Evolutionary conservation across 2,113 vertebrate genomes (phyloP).

Genomic region (Excalfactoria chinensis): DNA sequence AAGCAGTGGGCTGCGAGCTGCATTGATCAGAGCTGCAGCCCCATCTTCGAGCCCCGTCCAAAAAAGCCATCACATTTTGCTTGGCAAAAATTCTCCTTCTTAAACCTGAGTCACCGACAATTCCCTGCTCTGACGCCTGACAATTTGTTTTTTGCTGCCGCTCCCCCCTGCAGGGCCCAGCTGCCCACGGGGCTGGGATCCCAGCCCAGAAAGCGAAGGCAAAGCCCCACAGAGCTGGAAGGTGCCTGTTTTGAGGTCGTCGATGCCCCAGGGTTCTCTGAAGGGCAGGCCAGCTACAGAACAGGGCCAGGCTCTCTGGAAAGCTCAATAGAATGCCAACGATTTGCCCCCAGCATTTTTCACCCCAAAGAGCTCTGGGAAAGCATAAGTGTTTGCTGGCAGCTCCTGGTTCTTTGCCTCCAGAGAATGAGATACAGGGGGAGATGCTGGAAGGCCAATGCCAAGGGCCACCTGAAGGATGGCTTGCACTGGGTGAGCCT

Average conservation of each 20-base stretch:
- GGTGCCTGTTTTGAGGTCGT: background rate
- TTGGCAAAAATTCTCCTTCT: background rate
- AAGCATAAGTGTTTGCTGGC: background rate
- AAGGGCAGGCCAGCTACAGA: background rate
- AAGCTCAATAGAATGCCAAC: background rate
- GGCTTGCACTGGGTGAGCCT: too few species aligned
- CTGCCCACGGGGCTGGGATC: background rate
- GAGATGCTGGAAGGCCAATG: background rate
- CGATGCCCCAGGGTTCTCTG: background rate
- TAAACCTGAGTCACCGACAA: background rate
- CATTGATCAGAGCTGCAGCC: background rate
- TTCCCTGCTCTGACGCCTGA: background rate
- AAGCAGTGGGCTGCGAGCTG: fast-evolving
- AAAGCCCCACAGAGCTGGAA: background rate
- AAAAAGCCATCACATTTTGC: constrained; percentile 35
- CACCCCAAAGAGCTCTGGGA: background rate
- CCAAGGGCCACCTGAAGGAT: too few species aligned
- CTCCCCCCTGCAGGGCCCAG: background rate
- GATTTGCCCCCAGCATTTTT: background rate
- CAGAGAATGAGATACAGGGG: background rate
- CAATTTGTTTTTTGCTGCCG: background rate
- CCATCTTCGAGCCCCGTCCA: background rate
- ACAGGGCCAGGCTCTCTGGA: background rate
- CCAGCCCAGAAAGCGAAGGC: background rate
- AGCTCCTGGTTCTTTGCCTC: background rate